Evolutionary conservation across 2,797 vertebrate species (phyloP), one percentile per base, ranked within the genome.

Genomic region (Amphiprion clarkii): DNA sequence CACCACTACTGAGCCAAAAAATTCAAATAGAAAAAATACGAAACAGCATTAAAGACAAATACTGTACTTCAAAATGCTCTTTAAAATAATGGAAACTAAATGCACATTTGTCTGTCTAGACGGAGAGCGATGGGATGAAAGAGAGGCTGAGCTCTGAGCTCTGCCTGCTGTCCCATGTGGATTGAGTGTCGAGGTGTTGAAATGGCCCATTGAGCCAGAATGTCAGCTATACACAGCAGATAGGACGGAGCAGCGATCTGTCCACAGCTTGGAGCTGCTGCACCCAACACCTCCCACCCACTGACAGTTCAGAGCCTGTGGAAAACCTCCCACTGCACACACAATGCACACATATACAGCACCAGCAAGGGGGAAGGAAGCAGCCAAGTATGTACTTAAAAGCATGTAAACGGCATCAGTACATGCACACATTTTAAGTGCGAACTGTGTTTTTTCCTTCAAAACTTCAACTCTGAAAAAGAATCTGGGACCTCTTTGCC

Each of bases 101-200:
- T 55, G 67, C 40, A 74, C 53, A 51, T 77, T 81, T 74, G 39
- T 74, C 42, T 53, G 53, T 78, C 73, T 80, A 71, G 83, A 80
- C 67, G 56, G 71, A 70, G 69, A 55, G 64, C 21, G 65, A 66
- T 25, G 36, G 61, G 59, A 36, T 68, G 67, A 65, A 46, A 46
- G 46, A 52, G 51, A 48, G 58, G 36, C 70, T n/a, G 63, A 57
- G 59, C 40, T 81, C 70, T n/a, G 63, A 57, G 59, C 40, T 80
- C 78, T 64, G 85, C 58, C 55, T 76, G 72, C 68, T 67, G 78
- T 85, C 87, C 82, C 74, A 5, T 66, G 83, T 78, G 83, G 86
- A 85, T 87, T 71, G 72, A 85, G 88, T 90, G 91, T 82, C 33
- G 83, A 91, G 83, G 92, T 92, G 91, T 90, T 93, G 92, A 94